phyloP scores from a whole-genome alignment of 2,113 vertebrate species.

The Dendropsophus ebraccatus region DNA sequence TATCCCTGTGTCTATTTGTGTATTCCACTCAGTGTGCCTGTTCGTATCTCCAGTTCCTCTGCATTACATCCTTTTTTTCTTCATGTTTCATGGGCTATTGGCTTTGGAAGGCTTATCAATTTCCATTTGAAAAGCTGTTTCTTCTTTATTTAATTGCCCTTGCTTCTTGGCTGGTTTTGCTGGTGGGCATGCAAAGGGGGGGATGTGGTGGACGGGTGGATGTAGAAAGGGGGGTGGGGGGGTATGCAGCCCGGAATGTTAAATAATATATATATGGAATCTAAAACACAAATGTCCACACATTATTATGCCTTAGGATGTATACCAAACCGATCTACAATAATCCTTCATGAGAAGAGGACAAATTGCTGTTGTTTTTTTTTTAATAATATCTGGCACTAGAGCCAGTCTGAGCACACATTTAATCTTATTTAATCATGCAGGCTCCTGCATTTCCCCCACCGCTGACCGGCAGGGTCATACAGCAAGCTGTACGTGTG shows the following conservation, averaged over 20 bases:
- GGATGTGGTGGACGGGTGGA: no score
- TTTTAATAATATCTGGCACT: constrained; percentile 3
- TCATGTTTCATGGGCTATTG: constrained; percentile 57
- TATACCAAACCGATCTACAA: neutral
- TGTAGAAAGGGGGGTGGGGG: neutral
- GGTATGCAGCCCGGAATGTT: neutral
- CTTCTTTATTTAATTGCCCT: constrained; percentile 59
- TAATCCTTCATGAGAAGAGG: constrained; percentile 1
- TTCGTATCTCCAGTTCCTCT: constrained; percentile 44
- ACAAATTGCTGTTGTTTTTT: neutral
- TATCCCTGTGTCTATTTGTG: constrained; percentile 33
- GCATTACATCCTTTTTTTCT: constrained; percentile 54
- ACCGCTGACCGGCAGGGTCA: constrained; percentile 39
- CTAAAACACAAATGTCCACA: constrained; percentile 16
- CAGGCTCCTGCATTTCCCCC: constrained; percentile 11
- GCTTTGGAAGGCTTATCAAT: constrained; percentile 59
- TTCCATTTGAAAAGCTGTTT: constrained; percentile 58
- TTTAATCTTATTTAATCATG: constrained; percentile 38
- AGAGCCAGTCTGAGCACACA: constrained; percentile 15
- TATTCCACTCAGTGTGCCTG: constrained; percentile 2
- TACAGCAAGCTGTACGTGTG: constrained; percentile 10
- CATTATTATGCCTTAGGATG: neutral
- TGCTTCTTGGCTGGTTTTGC: constrained; percentile 47
- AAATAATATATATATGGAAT: constrained; percentile 33
- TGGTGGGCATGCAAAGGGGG: constrained; percentile 32